Conservation (phyloP, 1,140 invertebrate genomes). For the Lepidotrigona ventralis region DNA sequence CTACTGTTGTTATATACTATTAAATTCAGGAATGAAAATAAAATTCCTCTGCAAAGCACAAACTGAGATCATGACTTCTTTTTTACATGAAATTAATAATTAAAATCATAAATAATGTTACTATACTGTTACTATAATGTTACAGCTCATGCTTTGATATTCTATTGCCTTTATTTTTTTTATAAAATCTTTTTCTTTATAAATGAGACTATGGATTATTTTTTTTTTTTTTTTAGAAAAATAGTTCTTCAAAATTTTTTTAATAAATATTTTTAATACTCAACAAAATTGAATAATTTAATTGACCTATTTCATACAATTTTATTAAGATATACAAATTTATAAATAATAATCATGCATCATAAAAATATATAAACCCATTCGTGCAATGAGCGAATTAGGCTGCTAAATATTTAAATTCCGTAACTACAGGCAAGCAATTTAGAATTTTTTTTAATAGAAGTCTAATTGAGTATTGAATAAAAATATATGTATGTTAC, state of each 20-base stretch:
- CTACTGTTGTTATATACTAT: slow-evolving; percentile 43
- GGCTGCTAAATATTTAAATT: slow-evolving; percentile 69
- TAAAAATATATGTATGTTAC: slow-evolving; percentile 33
- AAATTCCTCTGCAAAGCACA: slow-evolving; percentile 33
- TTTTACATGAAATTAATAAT: not conserved
- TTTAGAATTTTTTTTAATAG: slow-evolving; percentile 54
- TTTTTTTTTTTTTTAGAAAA: not conserved
- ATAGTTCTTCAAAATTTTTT: not conserved
- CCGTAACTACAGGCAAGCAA: slow-evolving; percentile 65
- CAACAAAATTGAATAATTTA: not conserved
- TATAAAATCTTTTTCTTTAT: not conserved
- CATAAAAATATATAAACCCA: slow-evolving; percentile 31
- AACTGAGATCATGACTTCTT: slow-evolving; percentile 6
- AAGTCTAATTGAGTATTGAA: slow-evolving; percentile 45
- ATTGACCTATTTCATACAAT: not conserved
- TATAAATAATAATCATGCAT: slow-evolving; percentile 27
- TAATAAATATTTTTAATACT: not conserved
- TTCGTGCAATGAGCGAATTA: slow-evolving; percentile 69
- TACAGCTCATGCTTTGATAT: slow-evolving; percentile 27
- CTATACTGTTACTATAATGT: too few relatives aligned
- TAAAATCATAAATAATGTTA: slow-evolving; percentile 23
- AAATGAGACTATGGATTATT: not conserved
- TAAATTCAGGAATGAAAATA: slow-evolving; percentile 22
- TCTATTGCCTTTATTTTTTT: not conserved
- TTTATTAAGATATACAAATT: slow-evolving; percentile 14